Evolutionary conservation across 1,140 invertebrate genomes (phyloP), one percentile per base, ranked within the genome.

Genomic region (Copidosoma floridanum): DNA sequence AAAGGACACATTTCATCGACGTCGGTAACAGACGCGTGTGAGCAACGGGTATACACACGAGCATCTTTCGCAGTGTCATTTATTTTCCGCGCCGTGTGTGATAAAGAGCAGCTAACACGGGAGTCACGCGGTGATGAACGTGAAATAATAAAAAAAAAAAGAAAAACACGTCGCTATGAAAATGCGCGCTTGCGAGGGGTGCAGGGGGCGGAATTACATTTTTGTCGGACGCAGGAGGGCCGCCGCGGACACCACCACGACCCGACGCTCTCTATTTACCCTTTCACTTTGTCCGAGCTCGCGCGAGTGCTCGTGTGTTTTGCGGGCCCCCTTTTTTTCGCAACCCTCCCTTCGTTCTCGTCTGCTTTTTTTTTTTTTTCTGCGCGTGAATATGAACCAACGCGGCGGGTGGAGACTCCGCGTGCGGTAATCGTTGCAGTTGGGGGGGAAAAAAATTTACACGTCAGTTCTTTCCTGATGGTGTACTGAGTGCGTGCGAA

Each of bases 241-340:
- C 55, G 29, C 29, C n/a, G n/a, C n/a, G n/a, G n/a, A n/a, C n/a
- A n/a, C n/a, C n/a, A n/a, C n/a, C n/a, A n/a, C n/a, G n/a, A n/a
- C n/a, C n/a, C n/a, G n/a, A n/a, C n/a, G n/a, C n/a, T n/a, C 27
- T 54, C 43, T 54, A 60, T 60, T 60, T 54, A 54, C 40, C 40
- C 48, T 59, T 57, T 57, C 14, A 57, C 46, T 50, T 50, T 16
- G 16, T 3, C 8, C 35, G n/a, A n/a, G 56, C 24, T 58, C 51
- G 37, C n/a, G n/a, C n/a, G n/a, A n/a, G n/a, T n/a, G n/a, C n/a
- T 58, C 35, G 37, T 47, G 27, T 3, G 37, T 12, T 44, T 52
- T 52, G 47, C 23, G 18, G 2, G 8, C 23, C 16, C 12, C 32
- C 27, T 46, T 35, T 55, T 44, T 24, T 52, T 23, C 29, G 29